Conservation (phyloP, 1,140 invertebrate species). For the Coptotermes formosanus region DNA sequence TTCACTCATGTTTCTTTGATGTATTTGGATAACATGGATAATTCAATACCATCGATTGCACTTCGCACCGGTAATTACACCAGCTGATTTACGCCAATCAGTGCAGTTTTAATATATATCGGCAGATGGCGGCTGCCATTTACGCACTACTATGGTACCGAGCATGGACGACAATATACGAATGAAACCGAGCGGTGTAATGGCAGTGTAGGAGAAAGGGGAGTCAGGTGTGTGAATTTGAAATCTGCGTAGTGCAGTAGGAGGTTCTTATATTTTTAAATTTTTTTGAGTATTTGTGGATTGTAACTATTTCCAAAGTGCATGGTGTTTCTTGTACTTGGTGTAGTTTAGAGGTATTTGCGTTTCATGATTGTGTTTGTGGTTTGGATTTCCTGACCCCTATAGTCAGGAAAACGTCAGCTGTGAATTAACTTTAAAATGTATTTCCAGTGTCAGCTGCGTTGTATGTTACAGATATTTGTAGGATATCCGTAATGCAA, state of each 20-base stretch:
- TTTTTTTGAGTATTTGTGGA: not conserved
- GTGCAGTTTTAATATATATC: not conserved
- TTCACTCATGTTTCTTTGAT: too few species aligned
- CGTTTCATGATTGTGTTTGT: not conserved
- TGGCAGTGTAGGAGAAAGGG: not conserved
- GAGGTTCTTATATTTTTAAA: not conserved
- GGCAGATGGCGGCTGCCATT: not conserved
- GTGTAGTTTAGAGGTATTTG: not conserved
- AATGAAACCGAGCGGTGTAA: not conserved
- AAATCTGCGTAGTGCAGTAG: not conserved
- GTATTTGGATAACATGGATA: too few species aligned
- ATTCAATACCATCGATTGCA: too few species aligned
- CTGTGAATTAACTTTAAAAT: not conserved
- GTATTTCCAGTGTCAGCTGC: not conserved
- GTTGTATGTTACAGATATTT: not conserved
- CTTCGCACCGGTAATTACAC: not conserved
- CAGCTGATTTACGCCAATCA: not conserved
- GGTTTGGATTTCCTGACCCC: not conserved
- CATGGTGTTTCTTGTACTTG: not conserved
- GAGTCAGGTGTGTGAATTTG: not conserved
- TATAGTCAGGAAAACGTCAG: not conserved
- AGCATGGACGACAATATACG: not conserved
- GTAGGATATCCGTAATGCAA: not conserved
- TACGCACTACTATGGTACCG: not conserved
- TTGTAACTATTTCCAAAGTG: not conserved